phyloP scores from a whole-genome alignment of 2,797 vertebrate genomes.

The Myotis vivesi region DNA sequence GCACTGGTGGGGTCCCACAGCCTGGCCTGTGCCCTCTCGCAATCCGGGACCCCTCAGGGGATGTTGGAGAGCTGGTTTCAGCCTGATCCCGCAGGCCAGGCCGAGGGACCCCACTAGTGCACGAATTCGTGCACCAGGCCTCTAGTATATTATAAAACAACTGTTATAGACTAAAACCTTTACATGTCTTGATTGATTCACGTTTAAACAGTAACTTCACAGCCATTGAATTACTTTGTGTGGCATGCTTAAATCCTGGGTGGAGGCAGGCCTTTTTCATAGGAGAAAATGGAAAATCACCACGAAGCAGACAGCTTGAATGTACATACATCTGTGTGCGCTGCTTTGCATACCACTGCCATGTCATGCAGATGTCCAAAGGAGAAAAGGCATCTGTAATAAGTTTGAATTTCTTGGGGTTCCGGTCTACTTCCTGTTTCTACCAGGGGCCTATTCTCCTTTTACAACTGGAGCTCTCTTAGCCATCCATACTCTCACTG shows the following conservation, averaged over 20 bases:
- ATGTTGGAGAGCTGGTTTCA: too few species aligned
- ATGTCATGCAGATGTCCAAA: neutral
- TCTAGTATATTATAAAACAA: constrained; percentile 23
- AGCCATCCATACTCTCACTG: neutral
- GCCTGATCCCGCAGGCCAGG: too few species aligned
- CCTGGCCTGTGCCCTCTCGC: too few species aligned
- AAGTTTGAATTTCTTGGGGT: neutral
- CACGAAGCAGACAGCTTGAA: neutral
- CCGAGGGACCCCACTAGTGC: too few species aligned
- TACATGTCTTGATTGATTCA: neutral
- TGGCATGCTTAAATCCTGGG: neutral
- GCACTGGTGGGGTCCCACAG: too few species aligned
- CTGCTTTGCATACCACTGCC: neutral
- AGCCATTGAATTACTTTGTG: neutral
- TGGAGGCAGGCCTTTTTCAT: neutral
- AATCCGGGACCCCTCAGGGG: too few species aligned
- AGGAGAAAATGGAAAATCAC: neutral
- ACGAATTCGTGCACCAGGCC: too few species aligned
- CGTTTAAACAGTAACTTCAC: neutral
- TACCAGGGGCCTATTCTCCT: neutral
- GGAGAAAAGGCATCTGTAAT: neutral
- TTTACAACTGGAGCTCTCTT: neutral
- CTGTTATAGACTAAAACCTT: neutral
- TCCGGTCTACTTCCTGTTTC: neutral
- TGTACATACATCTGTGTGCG: neutral